Percentiles rank a stretch among this genome's conserved stretches.
Evolutionary conservation across 2,888 invertebrate species (phyloP).

Genomic region (Cetonia aurata): DNA sequence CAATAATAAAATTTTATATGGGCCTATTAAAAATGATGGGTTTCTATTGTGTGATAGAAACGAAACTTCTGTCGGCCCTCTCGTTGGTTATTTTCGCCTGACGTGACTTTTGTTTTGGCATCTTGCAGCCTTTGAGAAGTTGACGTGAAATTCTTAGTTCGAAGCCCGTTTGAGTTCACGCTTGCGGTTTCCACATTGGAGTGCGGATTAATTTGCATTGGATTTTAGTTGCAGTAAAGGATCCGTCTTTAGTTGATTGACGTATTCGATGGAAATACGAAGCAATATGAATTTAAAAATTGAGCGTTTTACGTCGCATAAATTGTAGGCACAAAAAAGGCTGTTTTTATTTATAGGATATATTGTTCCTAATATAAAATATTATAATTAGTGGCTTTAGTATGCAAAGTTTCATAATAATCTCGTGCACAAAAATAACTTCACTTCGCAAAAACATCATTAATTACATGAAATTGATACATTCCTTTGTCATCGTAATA

Average conservation of each 20-base stretch:
- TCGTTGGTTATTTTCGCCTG: background rate
- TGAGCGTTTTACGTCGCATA: too few species aligned
- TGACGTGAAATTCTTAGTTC: constrained; percentile 28
- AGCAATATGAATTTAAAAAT: too few species aligned
- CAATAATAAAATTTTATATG: constrained; percentile 31
- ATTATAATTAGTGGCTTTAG: background rate
- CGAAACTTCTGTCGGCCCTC: background rate
- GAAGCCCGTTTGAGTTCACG: background rate
- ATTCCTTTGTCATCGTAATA: constrained; percentile 22
- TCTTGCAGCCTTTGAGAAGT: too few species aligned
- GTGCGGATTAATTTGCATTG: background rate
- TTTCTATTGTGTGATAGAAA: constrained; percentile 22
- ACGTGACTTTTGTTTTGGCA: constrained; percentile 29
- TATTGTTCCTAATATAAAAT: too few species aligned
- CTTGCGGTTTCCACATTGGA: too few species aligned
- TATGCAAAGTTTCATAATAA: background rate
- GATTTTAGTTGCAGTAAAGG: background rate
- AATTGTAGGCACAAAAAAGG: too few species aligned
- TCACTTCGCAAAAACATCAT: constrained; percentile 12
- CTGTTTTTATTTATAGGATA: too few species aligned
- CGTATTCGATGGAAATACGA: too few species aligned
- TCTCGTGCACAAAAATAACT: too few species aligned
- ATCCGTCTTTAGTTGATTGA: background rate
- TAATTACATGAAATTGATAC: constrained; percentile 28
- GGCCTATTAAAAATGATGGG: constrained; percentile 31